Evolutionary conservation across 1,140 invertebrate genomes (phyloP).

Genomic region (Achroia grisella): DNA sequence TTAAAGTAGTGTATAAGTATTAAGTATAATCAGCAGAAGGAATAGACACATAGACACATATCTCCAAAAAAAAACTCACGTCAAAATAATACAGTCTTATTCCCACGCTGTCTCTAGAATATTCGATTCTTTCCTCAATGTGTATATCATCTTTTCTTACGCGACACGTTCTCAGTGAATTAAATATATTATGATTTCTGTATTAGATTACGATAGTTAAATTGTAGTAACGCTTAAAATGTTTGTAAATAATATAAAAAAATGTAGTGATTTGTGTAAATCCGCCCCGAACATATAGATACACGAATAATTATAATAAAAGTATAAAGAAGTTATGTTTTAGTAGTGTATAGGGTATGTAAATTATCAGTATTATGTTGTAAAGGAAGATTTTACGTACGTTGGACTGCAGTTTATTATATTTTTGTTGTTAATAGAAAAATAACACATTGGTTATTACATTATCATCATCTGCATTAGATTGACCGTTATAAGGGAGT

Average conservation of each 20-base stretch:
- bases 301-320: conserved; percentile 8
- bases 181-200: conserved; percentile 1
- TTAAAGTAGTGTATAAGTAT: too few species aligned
- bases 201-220: conserved; percentile 16
- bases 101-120: too few species aligned
- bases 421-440: neutral
- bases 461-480: neutral
- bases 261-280: conserved; percentile 52
- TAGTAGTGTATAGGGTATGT: conserved; percentile 3
- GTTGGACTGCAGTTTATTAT: neutral
- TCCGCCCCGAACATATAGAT: conserved; percentile 35
- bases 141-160: neutral
- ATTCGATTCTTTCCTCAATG: neutral
- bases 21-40: too few species aligned
- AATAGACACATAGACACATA: too few species aligned
- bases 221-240: conserved; percentile 38
- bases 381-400: conserved; percentile 3
- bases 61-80: too few species aligned
- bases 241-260: conserved; percentile 54
- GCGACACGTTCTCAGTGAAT: neutral
- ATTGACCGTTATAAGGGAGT: too few species aligned
- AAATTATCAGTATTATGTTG: conserved; percentile 3
- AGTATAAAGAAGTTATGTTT: conserved; percentile 8
- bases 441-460: too few species aligned
- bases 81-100: too few species aligned